A percentile compares a stretch with the other conserved stretches of the same genome.
These are phyloP conservation scores for Dipodomys merriami DNA, from an alignment of 2,113 vertebrate genomes.

Conservation along the genomic window DNA sequence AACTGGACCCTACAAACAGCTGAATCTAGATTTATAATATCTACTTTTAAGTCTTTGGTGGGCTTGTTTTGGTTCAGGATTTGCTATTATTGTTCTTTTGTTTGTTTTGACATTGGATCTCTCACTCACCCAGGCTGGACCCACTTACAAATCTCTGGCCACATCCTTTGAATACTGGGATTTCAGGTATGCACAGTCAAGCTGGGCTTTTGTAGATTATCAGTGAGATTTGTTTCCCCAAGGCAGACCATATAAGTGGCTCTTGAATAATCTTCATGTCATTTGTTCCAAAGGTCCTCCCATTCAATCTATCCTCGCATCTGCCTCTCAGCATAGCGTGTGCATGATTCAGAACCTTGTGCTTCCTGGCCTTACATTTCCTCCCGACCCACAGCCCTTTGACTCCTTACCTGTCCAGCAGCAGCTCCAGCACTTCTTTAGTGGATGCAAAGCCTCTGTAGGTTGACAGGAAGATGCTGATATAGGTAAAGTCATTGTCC, in stretches of 20 bases:
- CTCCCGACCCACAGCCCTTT: fast-evolving
- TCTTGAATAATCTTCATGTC: not conserved
- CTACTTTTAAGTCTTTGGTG: not conserved
- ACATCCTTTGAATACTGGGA: not conserved
- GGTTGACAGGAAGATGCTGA: conserved; percentile 96
- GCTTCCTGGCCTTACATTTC: not conserved
- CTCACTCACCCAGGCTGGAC: not conserved
- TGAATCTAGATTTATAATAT: not conserved
- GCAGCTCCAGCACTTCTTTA: conserved; percentile 91
- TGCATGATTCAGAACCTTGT: not conserved
- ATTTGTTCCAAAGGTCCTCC: not conserved
- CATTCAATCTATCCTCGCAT: not conserved
- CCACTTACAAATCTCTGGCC: not conserved
- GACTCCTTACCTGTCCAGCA: conserved; percentile 90
- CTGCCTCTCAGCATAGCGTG: not conserved
- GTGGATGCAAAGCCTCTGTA: conserved; percentile 94
- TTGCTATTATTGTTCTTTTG: not conserved
- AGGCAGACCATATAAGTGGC: not conserved
- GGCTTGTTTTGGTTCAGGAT: not conserved
- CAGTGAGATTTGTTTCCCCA: not conserved
- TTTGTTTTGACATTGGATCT: not conserved
- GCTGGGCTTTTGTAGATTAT: not conserved
- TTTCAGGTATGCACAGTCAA: no score
- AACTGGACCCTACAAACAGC: not conserved
- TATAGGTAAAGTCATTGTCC: conserved; percentile 97